Conservation (phyloP, 2,797 vertebrate species). For the Taenioides sp. region DNA sequence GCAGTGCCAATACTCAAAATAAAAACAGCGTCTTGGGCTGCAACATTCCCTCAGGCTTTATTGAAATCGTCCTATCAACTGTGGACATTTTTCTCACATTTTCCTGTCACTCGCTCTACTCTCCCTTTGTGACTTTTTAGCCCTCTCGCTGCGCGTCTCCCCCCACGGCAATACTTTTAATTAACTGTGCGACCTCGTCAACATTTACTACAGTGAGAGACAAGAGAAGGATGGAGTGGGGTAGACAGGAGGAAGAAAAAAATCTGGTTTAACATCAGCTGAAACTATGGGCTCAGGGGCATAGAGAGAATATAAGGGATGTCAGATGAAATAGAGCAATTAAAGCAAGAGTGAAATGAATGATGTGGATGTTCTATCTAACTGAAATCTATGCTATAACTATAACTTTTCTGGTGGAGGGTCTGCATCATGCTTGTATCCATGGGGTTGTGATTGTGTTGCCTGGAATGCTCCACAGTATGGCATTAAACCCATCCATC, state of each 20-base stretch:
- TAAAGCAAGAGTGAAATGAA: slow-evolving; percentile 4
- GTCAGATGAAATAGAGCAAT: slow-evolving; percentile 16
- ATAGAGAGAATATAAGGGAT: slow-evolving; percentile 14
- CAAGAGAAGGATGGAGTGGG: slow-evolving; percentile 10
- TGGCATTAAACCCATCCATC: too few species aligned
- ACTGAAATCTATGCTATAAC: background rate
- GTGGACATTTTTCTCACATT: slow-evolving; percentile 28
- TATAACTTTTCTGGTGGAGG: background rate
- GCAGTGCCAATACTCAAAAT: background rate
- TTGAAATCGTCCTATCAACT: slow-evolving; percentile 50
- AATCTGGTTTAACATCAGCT: slow-evolving; percentile 34
- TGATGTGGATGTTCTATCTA: background rate
- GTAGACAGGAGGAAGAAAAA: slow-evolving; percentile 21
- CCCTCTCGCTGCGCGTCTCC: slow-evolving; percentile 37
- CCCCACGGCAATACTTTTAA: slow-evolving; percentile 58
- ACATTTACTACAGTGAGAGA: slow-evolving; percentile 51
- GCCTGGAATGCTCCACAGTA: too few species aligned
- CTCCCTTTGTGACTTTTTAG: slow-evolving; percentile 33
- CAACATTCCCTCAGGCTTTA: slow-evolving; percentile 39
- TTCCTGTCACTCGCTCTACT: slow-evolving; percentile 30
- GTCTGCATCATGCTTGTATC: background rate
- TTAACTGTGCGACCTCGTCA: slow-evolving; percentile 70
- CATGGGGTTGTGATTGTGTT: background rate
- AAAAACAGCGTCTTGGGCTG: too few species aligned
- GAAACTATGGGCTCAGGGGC: slow-evolving; percentile 36